Conservation (phyloP, 2,888 invertebrate species). For the Caenorhabditis panamensis region DNA sequence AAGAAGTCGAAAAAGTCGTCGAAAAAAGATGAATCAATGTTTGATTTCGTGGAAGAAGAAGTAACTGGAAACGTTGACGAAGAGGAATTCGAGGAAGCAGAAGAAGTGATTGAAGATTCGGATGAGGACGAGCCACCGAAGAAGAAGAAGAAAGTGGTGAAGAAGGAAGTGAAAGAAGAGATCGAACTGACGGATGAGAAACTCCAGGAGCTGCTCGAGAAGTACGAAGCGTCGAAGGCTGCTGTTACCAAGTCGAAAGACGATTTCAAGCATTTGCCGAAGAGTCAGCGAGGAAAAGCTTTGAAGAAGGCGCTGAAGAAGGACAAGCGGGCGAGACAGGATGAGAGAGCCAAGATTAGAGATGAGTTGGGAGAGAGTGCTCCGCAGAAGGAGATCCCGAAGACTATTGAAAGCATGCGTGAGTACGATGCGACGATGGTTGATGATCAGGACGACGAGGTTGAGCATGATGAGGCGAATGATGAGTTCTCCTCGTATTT, state of each 20-base stretch:
- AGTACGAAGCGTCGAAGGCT: conserved; percentile 61
- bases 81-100: conserved; percentile 42
- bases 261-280: conserved; percentile 68
- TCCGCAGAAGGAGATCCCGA: conserved; percentile 87
- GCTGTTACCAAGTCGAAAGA: conserved; percentile 59
- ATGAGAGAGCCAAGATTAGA: conserved; percentile 73
- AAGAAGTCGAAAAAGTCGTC: conserved; percentile 47
- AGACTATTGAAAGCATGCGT: conserved; percentile 93
- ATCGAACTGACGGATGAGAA: conserved; percentile 53
- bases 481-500: conserved; percentile 94
- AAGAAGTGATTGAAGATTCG: conserved; percentile 35
- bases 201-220: conserved; percentile 51
- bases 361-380: conserved; percentile 80
- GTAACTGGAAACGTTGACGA: conserved; percentile 54
- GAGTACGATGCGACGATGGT: conserved; percentile 93
- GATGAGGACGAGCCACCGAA: conserved; percentile 54
- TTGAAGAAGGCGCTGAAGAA: conserved; percentile 63
- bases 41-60: conserved; percentile 63
- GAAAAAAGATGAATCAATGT: conserved; percentile 53
- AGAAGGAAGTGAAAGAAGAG: conserved; percentile 48
- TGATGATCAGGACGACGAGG: conserved; percentile 86
- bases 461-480: conserved; percentile 84
- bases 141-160: conserved; percentile 51
- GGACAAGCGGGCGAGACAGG: conserved; percentile 77
- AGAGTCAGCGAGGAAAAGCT: conserved; percentile 67